Conservation (phyloP, 2,888 invertebrate species). For the Mechanitis mazaeus region DNA sequence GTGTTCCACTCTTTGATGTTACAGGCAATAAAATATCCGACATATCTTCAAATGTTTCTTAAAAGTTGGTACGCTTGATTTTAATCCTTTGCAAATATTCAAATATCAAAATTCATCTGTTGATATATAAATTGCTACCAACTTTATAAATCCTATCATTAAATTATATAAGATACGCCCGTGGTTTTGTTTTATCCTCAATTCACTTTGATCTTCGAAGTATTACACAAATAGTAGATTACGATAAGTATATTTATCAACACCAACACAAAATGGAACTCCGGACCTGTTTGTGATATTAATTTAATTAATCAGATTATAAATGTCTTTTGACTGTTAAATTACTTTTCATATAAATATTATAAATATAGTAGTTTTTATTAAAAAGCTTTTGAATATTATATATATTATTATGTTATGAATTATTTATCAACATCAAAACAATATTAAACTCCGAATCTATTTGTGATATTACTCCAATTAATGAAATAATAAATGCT, state of each 20-base stretch:
- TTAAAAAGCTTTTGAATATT: too few species aligned
- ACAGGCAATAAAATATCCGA: background rate
- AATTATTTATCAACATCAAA: too few species aligned
- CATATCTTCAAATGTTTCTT: background rate
- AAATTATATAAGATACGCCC: background rate
- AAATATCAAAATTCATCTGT: background rate
- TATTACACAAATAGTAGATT: background rate
- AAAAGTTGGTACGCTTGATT: background rate
- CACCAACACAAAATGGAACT: background rate
- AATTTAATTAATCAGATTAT: too few species aligned
- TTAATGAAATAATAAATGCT: too few species aligned
- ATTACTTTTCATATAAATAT: background rate
- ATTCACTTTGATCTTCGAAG: background rate
- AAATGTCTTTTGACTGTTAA: background rate
- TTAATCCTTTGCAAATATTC: background rate
- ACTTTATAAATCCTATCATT: background rate
- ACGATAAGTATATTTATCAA: slow-evolving; percentile 3
- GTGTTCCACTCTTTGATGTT: slow-evolving; percentile 22
- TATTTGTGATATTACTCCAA: too few species aligned
- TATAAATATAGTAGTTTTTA: too few species aligned
- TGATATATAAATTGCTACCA: background rate
- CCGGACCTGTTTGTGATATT: too few species aligned
- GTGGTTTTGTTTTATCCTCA: background rate
- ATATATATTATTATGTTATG: too few species aligned
- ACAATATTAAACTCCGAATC: too few species aligned